phyloP scores from a whole-genome alignment of 2,797 vertebrate species.

The Scleropages formosus region DNA sequence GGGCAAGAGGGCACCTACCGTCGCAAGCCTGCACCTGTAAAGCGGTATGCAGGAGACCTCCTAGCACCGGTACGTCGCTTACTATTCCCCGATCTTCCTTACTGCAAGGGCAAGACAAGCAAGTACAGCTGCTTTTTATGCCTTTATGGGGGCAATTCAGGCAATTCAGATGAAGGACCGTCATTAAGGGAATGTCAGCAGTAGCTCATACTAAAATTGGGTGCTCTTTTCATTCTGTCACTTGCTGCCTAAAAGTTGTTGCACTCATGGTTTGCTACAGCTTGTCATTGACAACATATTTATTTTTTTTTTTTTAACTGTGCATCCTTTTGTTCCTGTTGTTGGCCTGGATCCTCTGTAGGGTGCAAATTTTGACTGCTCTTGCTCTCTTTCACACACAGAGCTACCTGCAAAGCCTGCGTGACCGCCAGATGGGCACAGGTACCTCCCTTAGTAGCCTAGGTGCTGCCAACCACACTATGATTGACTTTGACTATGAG shows the following conservation, averaged over 20 bases:
- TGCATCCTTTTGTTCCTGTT: background rate
- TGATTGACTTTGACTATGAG: slow-evolving; percentile 78
- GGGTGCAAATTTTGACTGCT: background rate
- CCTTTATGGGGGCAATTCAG: too few species aligned
- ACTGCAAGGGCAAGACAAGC: background rate
- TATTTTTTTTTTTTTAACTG: too few species aligned
- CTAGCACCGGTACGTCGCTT: slow-evolving; percentile 79
- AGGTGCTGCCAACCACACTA: slow-evolving; percentile 65
- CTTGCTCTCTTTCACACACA: slow-evolving; percentile 44
- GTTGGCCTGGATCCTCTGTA: background rate
- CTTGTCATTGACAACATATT: background rate
- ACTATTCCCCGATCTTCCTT: background rate
- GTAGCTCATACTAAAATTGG: too few species aligned
- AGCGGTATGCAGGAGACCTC: slow-evolving; percentile 77
- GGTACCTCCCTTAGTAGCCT: slow-evolving; percentile 73
- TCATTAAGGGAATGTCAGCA: too few species aligned
- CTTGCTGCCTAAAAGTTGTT: background rate
- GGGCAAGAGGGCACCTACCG: slow-evolving; percentile 73
- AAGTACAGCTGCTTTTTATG: background rate
- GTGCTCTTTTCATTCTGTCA: too few species aligned
- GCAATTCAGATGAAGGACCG: too few species aligned
- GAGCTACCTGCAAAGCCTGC: slow-evolving; percentile 85
- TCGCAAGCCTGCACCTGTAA: slow-evolving; percentile 68
- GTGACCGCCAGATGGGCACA: slow-evolving; percentile 75
- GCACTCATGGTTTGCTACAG: background rate